Evolutionary conservation across 2,797 vertebrate genomes (phyloP).

Genomic region (Pangasius larnaudii): DNA sequence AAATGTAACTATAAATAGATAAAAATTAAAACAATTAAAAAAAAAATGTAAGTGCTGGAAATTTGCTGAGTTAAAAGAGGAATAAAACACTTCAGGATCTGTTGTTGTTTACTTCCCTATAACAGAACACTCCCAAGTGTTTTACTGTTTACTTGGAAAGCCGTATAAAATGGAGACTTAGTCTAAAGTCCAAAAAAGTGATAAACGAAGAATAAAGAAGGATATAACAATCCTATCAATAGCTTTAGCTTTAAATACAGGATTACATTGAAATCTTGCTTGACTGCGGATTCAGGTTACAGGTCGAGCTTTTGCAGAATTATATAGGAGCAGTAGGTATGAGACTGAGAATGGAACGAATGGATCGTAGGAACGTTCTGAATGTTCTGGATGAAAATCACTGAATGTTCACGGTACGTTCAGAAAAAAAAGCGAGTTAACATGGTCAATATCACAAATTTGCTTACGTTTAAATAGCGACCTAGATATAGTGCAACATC

Average conservation of each 20-base stretch:
- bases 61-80: neutral
- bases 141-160: neutral
- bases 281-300: constrained; percentile 75
- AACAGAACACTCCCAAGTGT: neutral
- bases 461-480: neutral
- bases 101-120: neutral
- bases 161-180: neutral
- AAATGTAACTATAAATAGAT: too few species aligned
- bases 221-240: constrained; percentile 69
- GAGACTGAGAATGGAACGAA: neutral
- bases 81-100: neutral
- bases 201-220: constrained; percentile 48
- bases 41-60: neutral
- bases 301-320: neutral
- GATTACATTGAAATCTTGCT: constrained; percentile 72
- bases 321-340: neutral
- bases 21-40: too few species aligned
- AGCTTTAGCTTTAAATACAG: constrained; percentile 67
- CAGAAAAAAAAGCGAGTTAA: neutral
- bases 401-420: neutral
- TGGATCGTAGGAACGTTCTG: neutral
- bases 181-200: neutral
- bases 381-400: too few species aligned
- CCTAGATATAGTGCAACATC: too few species aligned
- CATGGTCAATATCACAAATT: too few species aligned